A percentile compares a stretch with the other conserved stretches of the same genome.
These are phyloP conservation scores for Lymantria dispar DNA, from an alignment of 2,888 invertebrate genomes.

Conservation along the genomic window DNA sequence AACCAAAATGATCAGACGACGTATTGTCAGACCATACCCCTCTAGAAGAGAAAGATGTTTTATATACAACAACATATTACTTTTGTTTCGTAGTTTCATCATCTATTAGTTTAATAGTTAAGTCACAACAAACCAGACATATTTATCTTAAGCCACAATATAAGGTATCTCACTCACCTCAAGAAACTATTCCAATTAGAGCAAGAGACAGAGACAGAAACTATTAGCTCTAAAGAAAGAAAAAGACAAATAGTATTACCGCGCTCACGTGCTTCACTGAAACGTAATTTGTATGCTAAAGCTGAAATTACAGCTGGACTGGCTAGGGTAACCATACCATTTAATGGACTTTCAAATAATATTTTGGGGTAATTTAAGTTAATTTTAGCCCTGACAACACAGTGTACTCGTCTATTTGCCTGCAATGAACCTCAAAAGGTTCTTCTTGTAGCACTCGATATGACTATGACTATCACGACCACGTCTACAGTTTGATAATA, in stretches of 20 bases:
- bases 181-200: conserved; percentile 13
- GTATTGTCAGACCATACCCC: too few relatives aligned
- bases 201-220: not conserved
- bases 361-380: too few relatives aligned
- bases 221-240: conserved; percentile 2
- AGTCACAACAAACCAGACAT: not conserved
- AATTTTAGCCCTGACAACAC: too few relatives aligned
- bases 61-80: too few relatives aligned
- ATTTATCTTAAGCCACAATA: not conserved
- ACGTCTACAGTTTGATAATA: too few relatives aligned
- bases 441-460: too few relatives aligned
- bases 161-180: conserved; percentile 9
- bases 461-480: too few relatives aligned
- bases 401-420: too few relatives aligned
- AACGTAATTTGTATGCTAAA: conserved; percentile 40
- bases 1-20: too few relatives aligned
- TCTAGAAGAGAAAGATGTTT: too few relatives aligned
- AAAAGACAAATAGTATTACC: not conserved
- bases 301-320: conserved; percentile 27
- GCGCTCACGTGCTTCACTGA: conserved; percentile 5
- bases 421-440: too few relatives aligned
- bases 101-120: not conserved
- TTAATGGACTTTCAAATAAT: not conserved
- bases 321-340: conserved; percentile 16
- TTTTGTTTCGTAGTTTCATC: too few relatives aligned